phyloP scores from a whole-genome alignment of 2,113 vertebrate species.

The Nycticebus coucang region DNA sequence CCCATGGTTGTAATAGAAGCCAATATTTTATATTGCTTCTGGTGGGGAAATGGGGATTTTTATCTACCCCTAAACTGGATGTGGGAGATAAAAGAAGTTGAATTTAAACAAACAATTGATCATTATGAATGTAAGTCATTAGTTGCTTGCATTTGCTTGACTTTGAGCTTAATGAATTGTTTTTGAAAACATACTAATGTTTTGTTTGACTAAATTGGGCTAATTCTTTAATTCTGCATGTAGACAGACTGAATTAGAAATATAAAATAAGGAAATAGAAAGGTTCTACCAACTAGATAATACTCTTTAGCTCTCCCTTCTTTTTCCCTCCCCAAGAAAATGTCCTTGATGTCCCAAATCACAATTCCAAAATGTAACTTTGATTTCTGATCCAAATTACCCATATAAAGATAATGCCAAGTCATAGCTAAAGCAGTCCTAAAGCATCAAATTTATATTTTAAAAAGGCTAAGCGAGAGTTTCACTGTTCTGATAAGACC shows the following conservation, averaged over 20 bases:
- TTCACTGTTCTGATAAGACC: conserved; percentile 64
- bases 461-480: conserved; percentile 3
- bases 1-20: background rate
- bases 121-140: background rate
- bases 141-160: background rate
- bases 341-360: background rate
- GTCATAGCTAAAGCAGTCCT: background rate
- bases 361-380: conserved; percentile 31
- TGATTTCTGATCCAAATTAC: conserved; percentile 41
- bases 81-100: background rate
- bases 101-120: background rate
- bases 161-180: conserved; percentile 32
- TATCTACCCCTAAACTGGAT: background rate
- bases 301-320: background rate
- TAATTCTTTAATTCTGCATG: conserved; percentile 44
- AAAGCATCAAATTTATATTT: conserved; percentile 44
- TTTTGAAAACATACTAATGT: conserved; percentile 31
- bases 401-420: background rate
- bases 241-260: conserved; percentile 32
- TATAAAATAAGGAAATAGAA: conserved; percentile 36
- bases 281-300: background rate
- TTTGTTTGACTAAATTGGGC: conserved; percentile 34
- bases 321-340: background rate
- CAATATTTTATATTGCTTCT: background rate
- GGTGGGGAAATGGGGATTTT: background rate